These are phyloP conservation scores for Pycnomerus fuliginosus DNA, from an alignment of 2,888 invertebrate species.

Conservation along the genomic window DNA sequence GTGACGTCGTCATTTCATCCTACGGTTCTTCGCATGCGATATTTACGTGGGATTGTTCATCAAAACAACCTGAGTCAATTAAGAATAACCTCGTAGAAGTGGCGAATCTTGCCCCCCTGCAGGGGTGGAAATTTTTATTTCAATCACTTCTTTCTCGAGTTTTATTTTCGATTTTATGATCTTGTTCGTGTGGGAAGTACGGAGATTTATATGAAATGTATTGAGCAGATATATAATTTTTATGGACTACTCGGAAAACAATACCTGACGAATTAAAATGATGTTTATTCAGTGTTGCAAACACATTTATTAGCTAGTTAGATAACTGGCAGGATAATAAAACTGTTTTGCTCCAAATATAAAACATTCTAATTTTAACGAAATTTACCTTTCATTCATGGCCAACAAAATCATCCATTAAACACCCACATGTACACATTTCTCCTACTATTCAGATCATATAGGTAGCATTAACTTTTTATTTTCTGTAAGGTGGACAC, in stretches of 20 bases:
- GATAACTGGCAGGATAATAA: constrained; percentile 28
- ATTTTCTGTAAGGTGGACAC: too few species aligned
- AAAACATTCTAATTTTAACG: constrained; percentile 27
- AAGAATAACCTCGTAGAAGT: too few species aligned
- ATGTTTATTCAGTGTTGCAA: constrained; percentile 23
- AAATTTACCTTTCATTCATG: constrained; percentile 29
- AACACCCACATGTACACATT: constrained; percentile 20
- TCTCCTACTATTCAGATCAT: constrained; percentile 16
- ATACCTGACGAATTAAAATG: constrained; percentile 12
- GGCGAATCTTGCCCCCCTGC: too few species aligned
- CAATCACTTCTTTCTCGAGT: too few species aligned
- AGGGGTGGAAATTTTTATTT: too few species aligned
- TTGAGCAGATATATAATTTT: neutral
- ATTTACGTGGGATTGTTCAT: constrained; percentile 9
- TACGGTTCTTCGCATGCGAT: constrained; percentile 5
- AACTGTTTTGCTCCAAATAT: constrained; percentile 27
- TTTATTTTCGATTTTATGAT: too few species aligned
- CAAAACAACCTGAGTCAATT: too few species aligned
- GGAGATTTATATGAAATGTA: neutral
- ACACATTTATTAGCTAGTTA: constrained; percentile 28
- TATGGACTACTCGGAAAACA: constrained; percentile 9
- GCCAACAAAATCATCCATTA: constrained; percentile 29
- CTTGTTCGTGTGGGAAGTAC: neutral
- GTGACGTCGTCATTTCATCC: constrained; percentile 7
- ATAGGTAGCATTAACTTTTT: too few species aligned